Evolutionary conservation across 2,888 invertebrate species (phyloP), one percentile per base, ranked within the genome.

Genomic region (Harmothoe impar): DNA sequence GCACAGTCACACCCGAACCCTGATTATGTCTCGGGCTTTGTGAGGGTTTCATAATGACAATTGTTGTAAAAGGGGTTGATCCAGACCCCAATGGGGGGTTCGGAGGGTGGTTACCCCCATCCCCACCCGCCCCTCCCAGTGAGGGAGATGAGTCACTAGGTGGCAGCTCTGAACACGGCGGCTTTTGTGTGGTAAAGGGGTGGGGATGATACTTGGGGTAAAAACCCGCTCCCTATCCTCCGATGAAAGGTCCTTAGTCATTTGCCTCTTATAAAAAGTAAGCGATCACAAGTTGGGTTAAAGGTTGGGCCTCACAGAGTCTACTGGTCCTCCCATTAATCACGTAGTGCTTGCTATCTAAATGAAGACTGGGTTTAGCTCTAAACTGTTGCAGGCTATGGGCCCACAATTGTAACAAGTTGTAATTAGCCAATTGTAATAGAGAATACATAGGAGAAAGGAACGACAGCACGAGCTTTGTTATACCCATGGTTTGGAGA

Each of bases 11-110:
- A 81, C 81, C 35, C 81, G 15, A 33, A 81, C 81, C 72, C 81
- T 81, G 81, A 81, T 81, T 81, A 81, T 43, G 81, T 81, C 25
- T 43, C 1, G 81, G 81, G 81, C 31, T 81, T 81, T 81, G 81
- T 81, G 43, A 43, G 81, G 81, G 81, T 81, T 81, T 81, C 81
- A 81, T 81, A 81, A 35, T 81, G 81, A 25, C 81, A 43, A 81
- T 81, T 81, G 81, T 81, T 81, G 81, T 81, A 81, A 81, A 81
- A 81, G 81, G 81, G 81, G 81, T 81, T 81, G 81, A 81, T 81
- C 81, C 81, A 43, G 0, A 12, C 81, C n/a, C 81, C 81, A 33
- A 81, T 17, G 81, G 81, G 81, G 33, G 43, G 23, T 17, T 1
- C 5, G 81, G 81, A 29, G 77, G 77, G 31, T 43, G 43, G 43